Base-by-base conservation (phyloP, 2,888 invertebrate species). In the Limenitis camilla region DNA sequence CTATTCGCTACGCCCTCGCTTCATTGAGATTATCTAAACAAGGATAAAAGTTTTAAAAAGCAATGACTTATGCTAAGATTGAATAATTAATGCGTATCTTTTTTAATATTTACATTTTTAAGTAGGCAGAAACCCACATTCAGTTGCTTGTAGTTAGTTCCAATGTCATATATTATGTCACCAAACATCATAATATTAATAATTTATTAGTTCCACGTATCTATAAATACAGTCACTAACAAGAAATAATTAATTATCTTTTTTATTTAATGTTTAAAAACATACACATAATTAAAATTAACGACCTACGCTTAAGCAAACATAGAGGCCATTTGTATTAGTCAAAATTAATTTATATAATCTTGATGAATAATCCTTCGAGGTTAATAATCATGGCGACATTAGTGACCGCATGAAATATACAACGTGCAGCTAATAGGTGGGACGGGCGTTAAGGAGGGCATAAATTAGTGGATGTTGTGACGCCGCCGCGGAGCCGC, bases 391-490 rank as follows among this genome's bases (percentile, higher is more conserved):
- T 41, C 57, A 69, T 77, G 74, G 80, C 66, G 70, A 69, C 74
- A 72, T 68, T 74, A 74, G 64, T 61, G 61, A 68, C 69, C 73
- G 61, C 75, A 71, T 81, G 77, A 83, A 76, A 80, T 81, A 83
- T 83, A 75, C 74, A 74, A 81, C 73, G 81, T 82, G 82, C 80
- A 78, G 76, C 83, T 86, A 86, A 86, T 84, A 85, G 85, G 82
- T 79, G 81, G 81, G 81, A 74, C 81, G 81, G 84, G n/a, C 78
- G 85, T 82, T 84, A 87, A 84, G 85, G 75, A 79, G 81, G 71
- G 74, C 81, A 86, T 88, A 88, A 87, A 88, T 87, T 84, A 86
- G 78, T 68, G 68, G 74, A 72, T 84, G 86, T 84, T 87, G 81
- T 87, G 87, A 86, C 85, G 82, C 73, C 72, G 69, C 72, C 71